These are phyloP conservation scores for Venturia canescens DNA, from an alignment of 1,140 invertebrate genomes.

Conservation along the genomic window DNA sequence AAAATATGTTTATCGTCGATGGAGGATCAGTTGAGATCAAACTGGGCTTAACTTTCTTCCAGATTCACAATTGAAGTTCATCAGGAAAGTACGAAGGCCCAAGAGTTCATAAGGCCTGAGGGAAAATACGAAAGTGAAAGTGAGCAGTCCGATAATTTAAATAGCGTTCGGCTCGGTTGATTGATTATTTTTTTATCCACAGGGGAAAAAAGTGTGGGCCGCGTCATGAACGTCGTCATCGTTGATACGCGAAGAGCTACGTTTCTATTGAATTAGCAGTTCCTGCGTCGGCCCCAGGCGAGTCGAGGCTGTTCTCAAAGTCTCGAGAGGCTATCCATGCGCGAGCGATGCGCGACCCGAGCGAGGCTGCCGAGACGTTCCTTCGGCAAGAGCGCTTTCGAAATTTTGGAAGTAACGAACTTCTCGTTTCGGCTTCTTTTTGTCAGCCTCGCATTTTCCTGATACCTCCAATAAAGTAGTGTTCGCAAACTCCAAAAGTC, in stretches of 20 bases:
- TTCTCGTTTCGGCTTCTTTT: not conserved
- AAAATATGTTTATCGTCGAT: too few relatives aligned
- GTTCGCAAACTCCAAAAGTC: too few relatives aligned
- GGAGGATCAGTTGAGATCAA: too few relatives aligned
- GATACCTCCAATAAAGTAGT: too few relatives aligned
- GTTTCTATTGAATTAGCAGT: conserved; percentile 8
- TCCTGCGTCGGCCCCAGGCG: not conserved
- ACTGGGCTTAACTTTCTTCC: too few relatives aligned
- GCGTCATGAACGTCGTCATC: not conserved
- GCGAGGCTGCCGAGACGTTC: not conserved
- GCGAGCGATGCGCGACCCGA: not conserved
- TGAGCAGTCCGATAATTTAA: not conserved
- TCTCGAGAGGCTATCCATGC: not conserved
- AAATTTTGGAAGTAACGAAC: not conserved
- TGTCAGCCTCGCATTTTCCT: not conserved
- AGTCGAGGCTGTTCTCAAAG: not conserved
- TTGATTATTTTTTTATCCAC: not conserved
- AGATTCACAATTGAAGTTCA: too few relatives aligned
- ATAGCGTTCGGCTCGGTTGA: not conserved
- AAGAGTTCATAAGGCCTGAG: too few relatives aligned
- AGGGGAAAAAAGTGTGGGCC: not conserved
- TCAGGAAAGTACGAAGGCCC: too few relatives aligned
- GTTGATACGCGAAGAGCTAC: not conserved
- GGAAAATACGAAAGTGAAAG: too few relatives aligned
- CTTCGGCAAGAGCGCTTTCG: not conserved